A percentile compares a stretch with the other conserved stretches of the same genome.
phyloP scores from a whole-genome alignment of 2,113 vertebrate genomes.

The Ariopsis seemanni region DNA sequence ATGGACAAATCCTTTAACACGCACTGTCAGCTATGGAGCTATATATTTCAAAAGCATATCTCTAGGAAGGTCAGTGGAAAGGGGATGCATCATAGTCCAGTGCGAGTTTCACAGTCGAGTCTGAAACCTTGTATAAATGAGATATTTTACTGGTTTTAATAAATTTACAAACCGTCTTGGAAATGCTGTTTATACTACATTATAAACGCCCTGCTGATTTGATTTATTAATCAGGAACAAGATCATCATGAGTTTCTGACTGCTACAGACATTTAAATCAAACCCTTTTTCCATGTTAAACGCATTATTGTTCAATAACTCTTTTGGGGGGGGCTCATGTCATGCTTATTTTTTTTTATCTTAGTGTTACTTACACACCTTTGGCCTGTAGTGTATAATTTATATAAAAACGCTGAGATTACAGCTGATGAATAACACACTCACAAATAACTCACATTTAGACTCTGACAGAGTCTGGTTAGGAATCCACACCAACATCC shows the following conservation, averaged over 20 bases:
- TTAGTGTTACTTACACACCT: background rate
- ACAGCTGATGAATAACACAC: background rate
- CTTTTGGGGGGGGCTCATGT: background rate
- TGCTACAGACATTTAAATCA: background rate
- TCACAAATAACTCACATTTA: constrained; percentile 82
- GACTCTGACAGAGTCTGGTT: constrained; percentile 87
- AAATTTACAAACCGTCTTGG: background rate
- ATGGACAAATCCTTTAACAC: background rate
- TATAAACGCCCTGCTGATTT: background rate
- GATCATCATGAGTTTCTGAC: too few relatives aligned
- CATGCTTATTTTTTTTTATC: background rate
- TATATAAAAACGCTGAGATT: background rate
- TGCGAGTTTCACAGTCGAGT: background rate
- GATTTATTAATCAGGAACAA: background rate
- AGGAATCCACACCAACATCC: constrained; percentile 97
- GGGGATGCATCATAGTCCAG: background rate
- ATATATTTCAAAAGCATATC: background rate
- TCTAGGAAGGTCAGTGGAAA: background rate
- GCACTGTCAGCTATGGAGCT: background rate
- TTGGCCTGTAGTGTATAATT: background rate
- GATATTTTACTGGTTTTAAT: background rate
- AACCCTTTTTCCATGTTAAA: background rate
- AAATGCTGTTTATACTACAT: background rate
- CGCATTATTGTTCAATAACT: background rate
- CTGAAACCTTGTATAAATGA: background rate